Evolutionary conservation across 1,140 invertebrate species (phyloP), one percentile per base, ranked within the genome.

Genomic region (Ladona fulva): DNA sequence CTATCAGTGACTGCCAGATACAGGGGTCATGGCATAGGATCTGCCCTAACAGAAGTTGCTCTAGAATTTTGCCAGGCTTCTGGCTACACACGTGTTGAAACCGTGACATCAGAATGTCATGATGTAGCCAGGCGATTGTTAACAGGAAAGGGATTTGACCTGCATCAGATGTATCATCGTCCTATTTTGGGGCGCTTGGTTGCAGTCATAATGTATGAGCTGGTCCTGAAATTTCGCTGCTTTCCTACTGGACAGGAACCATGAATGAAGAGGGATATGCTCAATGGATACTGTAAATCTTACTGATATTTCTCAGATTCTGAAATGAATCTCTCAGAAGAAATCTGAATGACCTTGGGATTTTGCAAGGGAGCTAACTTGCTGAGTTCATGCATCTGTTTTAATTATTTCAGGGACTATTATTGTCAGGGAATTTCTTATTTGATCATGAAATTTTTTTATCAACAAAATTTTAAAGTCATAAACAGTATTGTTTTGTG

Each of bases 121-220:
- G 83, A 87, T 42, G 84, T 82, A 78, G 87, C 86, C 29, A 82
- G 85, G 78, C 85, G 85, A 79, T 79, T 89, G 16, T 88, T 86
- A 78, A 80, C 86, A n/a, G 87, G 86, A 44, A 86, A 85, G 77
- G 87, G 86, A 19, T 89, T 89, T 79, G 86, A 88, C 79, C 81
- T 88, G 0, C 84, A 86, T 78, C 85, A 87, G 80, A 86, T 88
- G 83, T 89, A 88, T 78, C 85, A 87, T 75, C 87, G 86, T 77
- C 83, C 82, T 12, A 81, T 88, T 24, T n/a, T 88, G 11, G 85
- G 86, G 8, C 82, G 83, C 7, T 37, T 87, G 8, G 77, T 87
- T 25, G 84, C 84, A 10, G 81, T 87, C 79, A 82, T 85, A 37
- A 87, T 87, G 83, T 88, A 86, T 78, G 85, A 86, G 79, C 78